Conservation (phyloP, 2,113 vertebrate species). For the Montifringilla adamsi region DNA sequence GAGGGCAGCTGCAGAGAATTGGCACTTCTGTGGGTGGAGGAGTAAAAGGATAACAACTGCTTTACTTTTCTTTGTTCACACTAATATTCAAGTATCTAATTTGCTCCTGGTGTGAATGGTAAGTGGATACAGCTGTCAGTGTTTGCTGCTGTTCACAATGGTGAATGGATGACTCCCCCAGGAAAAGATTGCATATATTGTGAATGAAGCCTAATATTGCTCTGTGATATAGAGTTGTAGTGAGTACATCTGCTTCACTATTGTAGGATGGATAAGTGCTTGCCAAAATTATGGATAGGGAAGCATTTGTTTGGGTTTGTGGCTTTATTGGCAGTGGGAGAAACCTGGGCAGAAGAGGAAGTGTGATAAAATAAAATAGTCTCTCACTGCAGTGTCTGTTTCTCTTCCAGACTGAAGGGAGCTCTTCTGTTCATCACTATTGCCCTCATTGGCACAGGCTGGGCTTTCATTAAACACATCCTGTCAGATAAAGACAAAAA, state of each 20-base stretch:
- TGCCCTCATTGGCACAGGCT: conserved; percentile 85
- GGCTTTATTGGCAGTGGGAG: conserved; percentile 2
- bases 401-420: conserved; percentile 79
- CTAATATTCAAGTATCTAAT: conserved; percentile 35
- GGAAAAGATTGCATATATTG: background rate
- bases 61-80: conserved; percentile 3
- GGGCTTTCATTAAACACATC: conserved; percentile 90
- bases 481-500: conserved; percentile 89
- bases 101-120: conserved; percentile 18
- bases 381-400: background rate
- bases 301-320: conserved; percentile 35
- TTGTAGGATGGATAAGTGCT: background rate
- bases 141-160: background rate
- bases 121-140: conserved; percentile 47
- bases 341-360: conserved; percentile 13
- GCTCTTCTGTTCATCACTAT: conserved; percentile 90
- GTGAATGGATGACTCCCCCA: background rate
- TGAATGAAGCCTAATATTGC: background rate
- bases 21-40: background rate
- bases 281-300: background rate
- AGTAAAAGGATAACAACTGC: background rate
- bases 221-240: background rate
- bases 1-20: conserved; percentile 46
- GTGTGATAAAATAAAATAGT: background rate
- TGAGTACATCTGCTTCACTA: conserved; percentile 18